Evolutionary conservation across 1,140 invertebrate genomes (phyloP), one percentile per base, ranked within the genome.

Genomic region (Bombus superbus): DNA sequence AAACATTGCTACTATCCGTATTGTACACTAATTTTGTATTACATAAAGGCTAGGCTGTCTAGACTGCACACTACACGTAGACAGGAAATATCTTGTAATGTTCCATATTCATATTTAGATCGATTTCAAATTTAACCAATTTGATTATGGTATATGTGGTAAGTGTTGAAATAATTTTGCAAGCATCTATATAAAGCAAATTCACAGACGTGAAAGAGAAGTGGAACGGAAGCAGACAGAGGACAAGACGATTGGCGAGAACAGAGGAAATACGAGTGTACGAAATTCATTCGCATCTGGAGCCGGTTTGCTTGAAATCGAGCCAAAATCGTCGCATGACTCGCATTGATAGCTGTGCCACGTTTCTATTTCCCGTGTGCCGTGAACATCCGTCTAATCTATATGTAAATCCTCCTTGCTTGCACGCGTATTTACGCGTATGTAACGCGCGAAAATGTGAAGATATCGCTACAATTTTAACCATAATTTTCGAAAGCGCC

Each of bases 301-400:
- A 75, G 81, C 78, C 72, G 40, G 74, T 28, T 84, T 72, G 89
- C 68, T 91, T 89, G 92, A 92, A 93, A 91, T 74, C 81, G 81
- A 84, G 90, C 81, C 90, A 92, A 93, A 92, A 87, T 94, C 90
- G 86, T 91, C 90, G 90, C 88, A 82, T 89, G 85, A 83, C 72
- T 81, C 85, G 62, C 82, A 82, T 82, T 88, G 91, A 92, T 92
- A 92, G 75, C 86, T 59, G 38, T 57, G 62, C 73, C 83, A 74
- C 78, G 87, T 88, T 90, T 89, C 86, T 88, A 89, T 86, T 89
- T 90, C 80, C 79, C 75, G 69, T 82, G 69, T 76, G 71, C 38
- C 64, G 72, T 69, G 77, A 66, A 87, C 81, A 66, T 78, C 75
- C 75, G 84, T 91, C 85, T 93, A 90, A 91, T 93, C 89, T 94